phyloP scores from a whole-genome alignment of 92 coral and sea anemone genomes.

The Muricea muricata region DNA sequence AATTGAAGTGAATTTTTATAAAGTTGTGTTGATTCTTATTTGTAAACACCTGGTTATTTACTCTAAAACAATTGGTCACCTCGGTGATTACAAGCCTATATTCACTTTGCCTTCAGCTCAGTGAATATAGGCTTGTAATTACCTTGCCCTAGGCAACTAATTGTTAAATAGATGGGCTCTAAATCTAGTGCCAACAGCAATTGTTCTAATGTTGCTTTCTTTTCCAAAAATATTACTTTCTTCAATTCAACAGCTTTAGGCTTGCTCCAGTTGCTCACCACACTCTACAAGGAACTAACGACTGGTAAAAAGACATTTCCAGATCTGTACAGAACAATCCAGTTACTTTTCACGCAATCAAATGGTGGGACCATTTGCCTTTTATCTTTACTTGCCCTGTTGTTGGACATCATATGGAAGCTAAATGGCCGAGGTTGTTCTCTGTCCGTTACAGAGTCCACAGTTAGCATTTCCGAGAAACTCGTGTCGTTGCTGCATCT shows the following conservation, averaged over 20 bases:
- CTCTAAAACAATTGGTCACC: no score
- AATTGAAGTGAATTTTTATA: no score
- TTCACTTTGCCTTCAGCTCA: no score
- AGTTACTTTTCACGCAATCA: neutral
- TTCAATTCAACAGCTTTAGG: neutral
- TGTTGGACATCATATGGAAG: constrained; percentile 19
- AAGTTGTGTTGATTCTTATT: no score
- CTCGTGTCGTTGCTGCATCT: neutral
- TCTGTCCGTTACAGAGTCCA: constrained; percentile 16
- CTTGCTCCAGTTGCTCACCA: neutral
- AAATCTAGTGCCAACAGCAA: no score
- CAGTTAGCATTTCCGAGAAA: constrained; percentile 32
- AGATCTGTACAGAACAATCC: neutral
- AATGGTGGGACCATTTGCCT: neutral
- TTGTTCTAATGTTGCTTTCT: neutral
- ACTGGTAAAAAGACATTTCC: neutral
- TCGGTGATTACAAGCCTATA: no score
- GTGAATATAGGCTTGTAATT: no score
- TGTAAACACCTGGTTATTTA: no score
- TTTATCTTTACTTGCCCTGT: neutral
- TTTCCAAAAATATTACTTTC: neutral
- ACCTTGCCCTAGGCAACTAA: no score
- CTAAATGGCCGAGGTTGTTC: constrained; percentile 10
- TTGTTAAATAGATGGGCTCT: no score
- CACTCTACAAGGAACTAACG: neutral